A percentile compares a stretch with the other conserved stretches of the same genome.
Evolutionary conservation across 2,888 invertebrate genomes (phyloP).

Genomic region (Meloe dianella): DNA sequence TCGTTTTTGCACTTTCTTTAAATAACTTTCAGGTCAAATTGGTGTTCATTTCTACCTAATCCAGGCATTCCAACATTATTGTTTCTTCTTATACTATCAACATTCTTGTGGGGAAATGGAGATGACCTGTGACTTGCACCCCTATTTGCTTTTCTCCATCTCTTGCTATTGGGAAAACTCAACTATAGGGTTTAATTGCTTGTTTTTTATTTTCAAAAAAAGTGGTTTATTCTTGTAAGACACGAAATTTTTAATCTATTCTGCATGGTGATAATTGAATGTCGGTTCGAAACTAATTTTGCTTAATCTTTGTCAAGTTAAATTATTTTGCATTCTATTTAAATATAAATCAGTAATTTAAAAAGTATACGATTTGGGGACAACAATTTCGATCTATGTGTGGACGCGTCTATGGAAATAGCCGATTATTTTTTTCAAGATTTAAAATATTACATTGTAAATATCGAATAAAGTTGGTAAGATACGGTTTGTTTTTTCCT

Average conservation of each 20-base stretch:
- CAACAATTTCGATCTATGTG: neutral
- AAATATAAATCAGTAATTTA: constrained; percentile 25
- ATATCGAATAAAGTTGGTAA: neutral
- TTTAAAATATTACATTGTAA: neutral
- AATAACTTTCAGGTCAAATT: constrained; percentile 11
- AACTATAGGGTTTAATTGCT: constrained; percentile 39
- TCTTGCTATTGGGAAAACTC: constrained; percentile 25
- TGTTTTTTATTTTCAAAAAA: constrained; percentile 20
- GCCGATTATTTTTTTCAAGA: neutral
- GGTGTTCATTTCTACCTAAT: constrained; percentile 33
- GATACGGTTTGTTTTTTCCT: neutral
- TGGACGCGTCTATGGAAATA: neutral
- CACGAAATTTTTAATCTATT: constrained; percentile 35
- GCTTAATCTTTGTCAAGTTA: constrained; percentile 40
- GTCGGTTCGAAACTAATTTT: constrained; percentile 38
- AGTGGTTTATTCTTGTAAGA: neutral
- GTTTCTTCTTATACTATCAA: constrained; percentile 37
- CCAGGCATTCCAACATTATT: constrained; percentile 39
- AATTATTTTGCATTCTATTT: constrained; percentile 39
- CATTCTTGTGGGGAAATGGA: constrained; percentile 17
- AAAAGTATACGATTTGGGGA: no score
- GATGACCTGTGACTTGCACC: neutral
- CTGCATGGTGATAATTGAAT: constrained; percentile 40
- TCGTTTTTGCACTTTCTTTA: neutral
- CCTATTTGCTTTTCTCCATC: constrained; percentile 25